These are phyloP conservation scores for Notechis scutatus DNA, from an alignment of 2,113 vertebrate species.

Conservation along the genomic window DNA sequence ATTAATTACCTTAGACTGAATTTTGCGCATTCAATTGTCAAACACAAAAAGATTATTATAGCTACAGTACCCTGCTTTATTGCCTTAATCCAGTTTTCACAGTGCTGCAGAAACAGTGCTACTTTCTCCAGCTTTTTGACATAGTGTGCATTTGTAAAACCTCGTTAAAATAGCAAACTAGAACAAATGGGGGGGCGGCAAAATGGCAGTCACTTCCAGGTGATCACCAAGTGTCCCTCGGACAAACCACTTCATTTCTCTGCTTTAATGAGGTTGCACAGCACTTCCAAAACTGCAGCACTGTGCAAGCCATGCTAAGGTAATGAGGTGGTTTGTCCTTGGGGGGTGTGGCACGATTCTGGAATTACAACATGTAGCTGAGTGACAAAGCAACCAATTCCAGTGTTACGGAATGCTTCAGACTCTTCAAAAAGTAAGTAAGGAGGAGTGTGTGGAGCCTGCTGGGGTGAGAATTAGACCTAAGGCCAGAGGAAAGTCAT, in stretches of 20 bases:
- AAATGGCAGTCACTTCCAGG: too few species aligned
- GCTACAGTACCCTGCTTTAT: neutral
- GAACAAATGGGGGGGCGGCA: neutral
- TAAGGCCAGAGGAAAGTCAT: neutral
- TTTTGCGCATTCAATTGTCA: neutral
- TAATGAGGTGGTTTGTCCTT: neutral
- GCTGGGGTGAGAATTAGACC: neutral
- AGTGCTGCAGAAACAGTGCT: neutral
- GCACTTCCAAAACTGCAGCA: neutral
- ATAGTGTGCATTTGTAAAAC: neutral
- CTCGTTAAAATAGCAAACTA: neutral
- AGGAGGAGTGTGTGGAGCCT: neutral
- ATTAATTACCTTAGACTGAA: neutral
- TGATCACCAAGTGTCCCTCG: neutral
- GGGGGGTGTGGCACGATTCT: neutral
- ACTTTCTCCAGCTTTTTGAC: neutral
- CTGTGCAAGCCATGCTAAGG: neutral
- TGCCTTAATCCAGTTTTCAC: neutral
- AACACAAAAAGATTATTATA: neutral
- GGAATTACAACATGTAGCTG: neutral
- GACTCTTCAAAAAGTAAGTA: neutral
- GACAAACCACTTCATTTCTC: neutral
- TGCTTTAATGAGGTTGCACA: neutral
- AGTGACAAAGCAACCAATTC: neutral
- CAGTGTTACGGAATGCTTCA: neutral